A percentile compares a stretch with the other conserved stretches of the same genome.
Conservation (phyloP, 2,113 vertebrate species). For the Lonchura striata region DNA sequence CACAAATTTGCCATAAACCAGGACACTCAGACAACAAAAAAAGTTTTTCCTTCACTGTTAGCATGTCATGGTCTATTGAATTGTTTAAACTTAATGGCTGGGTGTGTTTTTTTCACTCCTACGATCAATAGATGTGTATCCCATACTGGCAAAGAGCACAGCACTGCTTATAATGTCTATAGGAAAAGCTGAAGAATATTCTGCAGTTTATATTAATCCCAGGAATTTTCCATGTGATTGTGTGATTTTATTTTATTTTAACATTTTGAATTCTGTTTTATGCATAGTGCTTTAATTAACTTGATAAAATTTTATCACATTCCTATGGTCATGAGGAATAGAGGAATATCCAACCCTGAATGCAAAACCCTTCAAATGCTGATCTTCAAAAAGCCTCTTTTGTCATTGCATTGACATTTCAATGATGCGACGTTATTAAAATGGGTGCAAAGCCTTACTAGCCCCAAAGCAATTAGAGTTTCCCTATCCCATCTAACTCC, state of each 20-base stretch:
- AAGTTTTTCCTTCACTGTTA: not conserved
- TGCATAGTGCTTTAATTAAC: not conserved
- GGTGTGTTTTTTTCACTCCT: not conserved
- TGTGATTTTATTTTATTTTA: not conserved
- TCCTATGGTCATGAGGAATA: not conserved
- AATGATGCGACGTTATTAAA: not conserved
- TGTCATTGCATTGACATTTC: not conserved
- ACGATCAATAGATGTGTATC: not conserved
- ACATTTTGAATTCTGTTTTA: not conserved
- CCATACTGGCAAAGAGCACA: not conserved
- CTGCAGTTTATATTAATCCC: not conserved
- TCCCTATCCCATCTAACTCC: accelerated
- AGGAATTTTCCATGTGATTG: not conserved
- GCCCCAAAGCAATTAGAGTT: not conserved
- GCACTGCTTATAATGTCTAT: not conserved
- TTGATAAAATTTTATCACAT: not conserved
- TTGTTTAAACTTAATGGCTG: not conserved
- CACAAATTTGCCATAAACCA: too few relatives aligned
- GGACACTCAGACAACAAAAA: not conserved
- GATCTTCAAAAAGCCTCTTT: not conserved
- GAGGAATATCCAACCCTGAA: not conserved
- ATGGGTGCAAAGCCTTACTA: not conserved
- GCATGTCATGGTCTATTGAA: not conserved
- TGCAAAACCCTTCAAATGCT: not conserved
- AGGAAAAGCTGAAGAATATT: not conserved